A percentile compares a stretch with the other conserved stretches of the same genome.
phyloP scores from a whole-genome alignment of 2,113 vertebrate genomes.

The Thinocorus orbignyianus region DNA sequence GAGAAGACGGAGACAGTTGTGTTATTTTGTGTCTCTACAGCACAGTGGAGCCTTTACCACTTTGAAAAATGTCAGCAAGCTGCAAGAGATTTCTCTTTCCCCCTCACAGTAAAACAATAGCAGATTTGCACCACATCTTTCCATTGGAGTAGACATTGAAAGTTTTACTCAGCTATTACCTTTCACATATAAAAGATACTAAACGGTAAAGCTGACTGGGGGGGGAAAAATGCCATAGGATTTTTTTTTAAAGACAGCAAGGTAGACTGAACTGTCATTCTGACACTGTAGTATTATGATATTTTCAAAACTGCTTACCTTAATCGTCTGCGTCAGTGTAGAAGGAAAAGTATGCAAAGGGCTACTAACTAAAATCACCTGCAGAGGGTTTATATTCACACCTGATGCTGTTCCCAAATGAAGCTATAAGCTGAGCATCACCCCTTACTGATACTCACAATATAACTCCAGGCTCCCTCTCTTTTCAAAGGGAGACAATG shows the following conservation, averaged over 20 bases:
- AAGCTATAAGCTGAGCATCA: neutral
- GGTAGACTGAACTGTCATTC: neutral
- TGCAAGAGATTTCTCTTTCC: neutral
- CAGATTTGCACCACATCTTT: neutral
- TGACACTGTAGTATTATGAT: neutral
- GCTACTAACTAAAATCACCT: neutral
- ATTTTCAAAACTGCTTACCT: neutral
- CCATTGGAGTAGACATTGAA: neutral
- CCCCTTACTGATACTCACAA: neutral
- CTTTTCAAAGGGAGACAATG: neutral
- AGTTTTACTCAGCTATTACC: neutral
- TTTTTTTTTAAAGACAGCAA: neutral
- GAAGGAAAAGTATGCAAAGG: neutral
- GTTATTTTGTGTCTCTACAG: neutral
- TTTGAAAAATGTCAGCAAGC: neutral
- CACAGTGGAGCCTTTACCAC: neutral
- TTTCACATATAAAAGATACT: neutral
- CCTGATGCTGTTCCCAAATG: neutral
- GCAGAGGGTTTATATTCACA: neutral
- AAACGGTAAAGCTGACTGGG: neutral
- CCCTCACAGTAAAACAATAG: neutral
- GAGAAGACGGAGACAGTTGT: neutral
- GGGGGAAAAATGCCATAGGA: neutral
- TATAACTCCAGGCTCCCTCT: neutral
- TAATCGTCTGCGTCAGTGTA: neutral